Evolutionary conservation across 2,797 vertebrate genomes (phyloP).

Genomic region (Scolopax rusticola): DNA sequence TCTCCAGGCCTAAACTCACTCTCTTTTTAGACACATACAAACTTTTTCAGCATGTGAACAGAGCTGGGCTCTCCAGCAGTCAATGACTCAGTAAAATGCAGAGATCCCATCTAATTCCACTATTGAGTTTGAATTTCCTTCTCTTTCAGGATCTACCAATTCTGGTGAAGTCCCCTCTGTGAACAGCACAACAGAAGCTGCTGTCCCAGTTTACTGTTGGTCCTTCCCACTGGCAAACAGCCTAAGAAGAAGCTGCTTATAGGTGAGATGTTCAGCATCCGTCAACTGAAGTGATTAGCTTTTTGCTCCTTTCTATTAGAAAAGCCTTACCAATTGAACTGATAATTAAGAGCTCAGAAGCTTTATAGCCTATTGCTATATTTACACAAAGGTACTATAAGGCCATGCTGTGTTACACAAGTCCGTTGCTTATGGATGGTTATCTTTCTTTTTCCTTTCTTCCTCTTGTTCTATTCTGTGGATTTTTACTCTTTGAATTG

Average conservation of each 20-base stretch:
- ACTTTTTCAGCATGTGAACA: background rate
- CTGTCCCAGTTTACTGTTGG: background rate
- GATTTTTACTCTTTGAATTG: background rate
- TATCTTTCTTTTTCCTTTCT: background rate
- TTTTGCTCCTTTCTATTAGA: background rate
- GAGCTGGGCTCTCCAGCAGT: background rate
- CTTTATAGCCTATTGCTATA: background rate
- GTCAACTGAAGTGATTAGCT: background rate
- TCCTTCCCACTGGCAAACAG: background rate
- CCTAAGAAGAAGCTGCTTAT: background rate
- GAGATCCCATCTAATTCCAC: background rate
- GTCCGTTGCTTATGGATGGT: background rate
- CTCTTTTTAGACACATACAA: background rate
- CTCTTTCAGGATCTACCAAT: background rate
- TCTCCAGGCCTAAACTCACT: background rate
- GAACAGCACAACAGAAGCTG: background rate
- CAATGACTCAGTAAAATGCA: background rate
- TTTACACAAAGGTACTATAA: background rate
- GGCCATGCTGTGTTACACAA: background rate
- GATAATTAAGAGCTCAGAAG: background rate
- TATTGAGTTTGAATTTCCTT: background rate
- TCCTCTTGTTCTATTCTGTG: background rate
- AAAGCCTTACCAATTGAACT: background rate
- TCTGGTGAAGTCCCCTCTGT: background rate
- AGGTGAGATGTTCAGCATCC: slow-evolving; percentile 37